Conservation (phyloP, 2,888 invertebrate genomes). For the Ectobius pallidus region DNA sequence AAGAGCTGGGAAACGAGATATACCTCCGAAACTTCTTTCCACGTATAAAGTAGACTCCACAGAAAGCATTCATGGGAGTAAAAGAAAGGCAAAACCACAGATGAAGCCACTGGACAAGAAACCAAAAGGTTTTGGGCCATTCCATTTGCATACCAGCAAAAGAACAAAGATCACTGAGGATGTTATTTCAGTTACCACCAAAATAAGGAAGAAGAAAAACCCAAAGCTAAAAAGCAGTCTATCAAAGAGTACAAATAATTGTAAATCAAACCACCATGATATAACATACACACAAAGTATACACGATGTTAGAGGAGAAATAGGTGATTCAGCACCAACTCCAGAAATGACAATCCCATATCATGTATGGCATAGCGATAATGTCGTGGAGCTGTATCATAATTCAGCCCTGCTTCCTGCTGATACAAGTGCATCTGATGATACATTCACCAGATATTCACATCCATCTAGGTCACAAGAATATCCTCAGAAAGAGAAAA, state of each 20-base stretch:
- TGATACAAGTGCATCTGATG: slow-evolving; percentile 1
- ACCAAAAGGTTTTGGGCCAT: background rate
- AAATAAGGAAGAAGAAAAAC: background rate
- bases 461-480: background rate
- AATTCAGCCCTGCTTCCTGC: background rate
- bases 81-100: background rate
- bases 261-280: background rate
- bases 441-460: background rate
- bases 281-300: background rate
- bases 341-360: background rate
- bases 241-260: background rate
- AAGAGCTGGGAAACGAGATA: background rate
- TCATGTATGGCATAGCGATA: background rate
- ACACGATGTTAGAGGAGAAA: background rate
- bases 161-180: background rate
- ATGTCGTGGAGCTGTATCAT: background rate
- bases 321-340: background rate
- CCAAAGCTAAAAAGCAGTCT: background rate
- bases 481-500: background rate
- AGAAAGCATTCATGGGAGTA: background rate
- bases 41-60: background rate
- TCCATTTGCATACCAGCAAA: background rate
- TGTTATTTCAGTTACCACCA: background rate
- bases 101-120: background rate
- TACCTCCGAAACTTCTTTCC: background rate